Base-by-base conservation (phyloP, 2,888 invertebrate genomes). In the Caenorhabditis japonica region DNA sequence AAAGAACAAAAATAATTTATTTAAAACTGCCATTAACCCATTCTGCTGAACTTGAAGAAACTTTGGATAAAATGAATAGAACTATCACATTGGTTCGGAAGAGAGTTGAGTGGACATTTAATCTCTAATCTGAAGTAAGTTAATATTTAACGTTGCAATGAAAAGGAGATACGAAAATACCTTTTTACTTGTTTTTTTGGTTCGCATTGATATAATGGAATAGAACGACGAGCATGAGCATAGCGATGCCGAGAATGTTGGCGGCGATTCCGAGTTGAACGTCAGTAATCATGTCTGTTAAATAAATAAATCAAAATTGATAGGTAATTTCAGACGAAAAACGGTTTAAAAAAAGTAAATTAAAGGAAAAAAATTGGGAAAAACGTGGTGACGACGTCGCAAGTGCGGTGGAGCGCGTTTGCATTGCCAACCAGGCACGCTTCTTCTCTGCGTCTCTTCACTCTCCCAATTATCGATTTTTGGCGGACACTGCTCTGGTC, bases 161-260 rank as follows among this genome's bases (percentile, higher is more conserved):
- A n/a, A n/a, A n/a, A n/a, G n/a, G n/a, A n/a, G n/a, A n/a, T n/a
- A n/a, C n/a, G n/a, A n/a, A n/a, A n/a, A n/a, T 34, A 55, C 41
- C 38, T 56, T 43, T 8, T 60, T 59, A 75, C 46, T 76, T 66
- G 49, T 58, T 51, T 27, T 76, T 73, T 43, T 80, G 79, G 60
- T 86, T 87, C 68, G 85, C 86, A 47, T 77, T 80, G 68, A 86
- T 75, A 75, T 87, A 86, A 75, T 86, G 86, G 82, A 79, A 87
- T 66, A 85, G 61, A 41, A 86, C 84, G 53, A 86, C 86, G 49
- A 87, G 78, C 61, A 86, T 75, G 68, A 86, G 85, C 74, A 86
- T 85, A 19, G 80, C 77, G 51, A 86, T 85, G 59, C 86, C 86
- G 61, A 86, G 78, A 30, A 86, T 83, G 71, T 86, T 86, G 68